Percentiles rank a stretch among this genome's conserved stretches.
These are phyloP conservation scores for Toxotes chatareus DNA, from an alignment of 2,113 vertebrate genomes.

Conservation along the genomic window DNA sequence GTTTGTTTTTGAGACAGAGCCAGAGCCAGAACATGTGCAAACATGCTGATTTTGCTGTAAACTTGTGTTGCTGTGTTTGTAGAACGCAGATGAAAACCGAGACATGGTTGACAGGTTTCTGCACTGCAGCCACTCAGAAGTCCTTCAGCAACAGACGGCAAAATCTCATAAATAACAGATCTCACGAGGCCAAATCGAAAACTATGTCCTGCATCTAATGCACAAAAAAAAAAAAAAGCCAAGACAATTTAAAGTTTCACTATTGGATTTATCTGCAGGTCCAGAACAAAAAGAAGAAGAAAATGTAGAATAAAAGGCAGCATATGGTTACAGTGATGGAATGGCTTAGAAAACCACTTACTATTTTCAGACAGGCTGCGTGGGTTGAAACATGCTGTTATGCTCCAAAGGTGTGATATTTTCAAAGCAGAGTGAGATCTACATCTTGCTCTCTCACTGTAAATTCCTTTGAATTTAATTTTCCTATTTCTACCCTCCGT, in stretches of 20 bases:
- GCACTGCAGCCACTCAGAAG: constrained; percentile 64
- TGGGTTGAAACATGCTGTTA: constrained; percentile 80
- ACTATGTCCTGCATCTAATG: constrained; percentile 39
- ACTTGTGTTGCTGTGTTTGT: constrained; percentile 73
- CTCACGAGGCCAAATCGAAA: constrained; percentile 30
- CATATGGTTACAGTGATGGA: constrained; percentile 71
- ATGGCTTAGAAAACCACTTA: constrained; percentile 66
- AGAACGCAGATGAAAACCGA: constrained; percentile 69
- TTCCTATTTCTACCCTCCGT: constrained; percentile 52
- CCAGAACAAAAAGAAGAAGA: constrained; percentile 38
- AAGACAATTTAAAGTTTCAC: constrained; percentile 30
- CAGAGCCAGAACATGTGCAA: constrained; percentile 73
- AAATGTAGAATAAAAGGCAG: constrained; percentile 57
- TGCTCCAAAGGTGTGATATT: constrained; percentile 79
- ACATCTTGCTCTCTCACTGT: constrained; percentile 59
- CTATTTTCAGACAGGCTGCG: constrained; percentile 79
- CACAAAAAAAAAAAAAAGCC: constrained; percentile 18
- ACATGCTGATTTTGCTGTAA: constrained; percentile 76
- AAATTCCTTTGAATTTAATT: constrained; percentile 63
- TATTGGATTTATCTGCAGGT: constrained; percentile 48
- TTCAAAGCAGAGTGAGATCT: constrained; percentile 72
- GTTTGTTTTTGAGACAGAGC: constrained; percentile 68
- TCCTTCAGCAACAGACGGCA: constrained; percentile 44
- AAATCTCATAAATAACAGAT: constrained; percentile 57
- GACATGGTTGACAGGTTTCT: constrained; percentile 68